Evolutionary conservation across 2,888 invertebrate species (phyloP), one percentile per base, ranked within the genome.

Genomic region (Gymnosoma rotundatum): DNA sequence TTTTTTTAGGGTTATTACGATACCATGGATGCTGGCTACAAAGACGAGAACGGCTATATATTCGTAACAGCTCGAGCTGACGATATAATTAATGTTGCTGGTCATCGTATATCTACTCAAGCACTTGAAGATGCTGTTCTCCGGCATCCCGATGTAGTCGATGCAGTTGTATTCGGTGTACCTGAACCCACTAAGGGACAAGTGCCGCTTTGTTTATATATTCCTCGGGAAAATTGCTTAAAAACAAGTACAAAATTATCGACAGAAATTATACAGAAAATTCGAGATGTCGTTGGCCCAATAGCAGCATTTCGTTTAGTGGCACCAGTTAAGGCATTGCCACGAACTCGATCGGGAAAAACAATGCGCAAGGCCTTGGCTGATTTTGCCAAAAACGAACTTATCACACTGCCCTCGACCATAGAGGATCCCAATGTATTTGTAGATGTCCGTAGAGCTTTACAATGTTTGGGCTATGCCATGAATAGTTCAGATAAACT

Each of bases 21-120:
- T 89, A 98, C 98, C 0, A 98, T 98, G 96, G 98, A 98, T 90
- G 97, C 97, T 0, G 98, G 98, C 0, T 97, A 96, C 91, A 94
- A 95, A 78, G 97, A 97, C 89, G 94, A 95, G 73, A 94, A 95
- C 86, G 97, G 97, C 0, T 96, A 96, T 75, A 94, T 98, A 2
- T 97, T 96, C 92, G 97, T 98, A 16, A 97, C 97, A 69, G 96
- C 98, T 0, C 93, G 98, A 45, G 97, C 97, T 82, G 98, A 98
- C 92, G 98, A 98, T 92, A 96, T 92, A 20, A 98, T 98, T 88
- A 98, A 98, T 91, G 98, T 98, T 0, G 97, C 98, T 0, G 98
- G 98, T 0, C 98, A 98, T 91, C 93, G 98, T 70, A 93, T 98
- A 56, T 97, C 98, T 0, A 97, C 98, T 0, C 95, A 97, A 0